A percentile compares a stretch with the other conserved stretches of the same genome.
Evolutionary conservation across 2,888 invertebrate species (phyloP).

Genomic region (Zootermopsis nevadensis): DNA sequence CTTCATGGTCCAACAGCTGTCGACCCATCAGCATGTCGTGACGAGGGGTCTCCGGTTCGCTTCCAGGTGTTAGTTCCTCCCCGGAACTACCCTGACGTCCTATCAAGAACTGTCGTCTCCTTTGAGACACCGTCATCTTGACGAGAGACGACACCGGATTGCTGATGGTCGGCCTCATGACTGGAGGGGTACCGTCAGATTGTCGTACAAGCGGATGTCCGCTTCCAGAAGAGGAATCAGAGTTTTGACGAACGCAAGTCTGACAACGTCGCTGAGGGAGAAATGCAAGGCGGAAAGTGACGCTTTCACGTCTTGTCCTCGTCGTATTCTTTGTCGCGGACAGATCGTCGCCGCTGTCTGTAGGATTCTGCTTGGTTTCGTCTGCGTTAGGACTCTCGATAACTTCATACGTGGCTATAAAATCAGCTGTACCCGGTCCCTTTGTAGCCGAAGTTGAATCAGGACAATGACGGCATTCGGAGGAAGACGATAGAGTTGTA

Average conservation of each 20-base stretch:
- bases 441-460: slow-evolving; percentile 53
- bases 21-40: slow-evolving; percentile 27
- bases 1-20: slow-evolving; percentile 5
- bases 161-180: slow-evolving; percentile 29
- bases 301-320: slow-evolving; percentile 54
- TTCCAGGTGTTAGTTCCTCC: slow-evolving; percentile 43
- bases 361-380: slow-evolving; percentile 1
- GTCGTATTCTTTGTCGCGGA: neutral
- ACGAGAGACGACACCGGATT: slow-evolving; percentile 16
- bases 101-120: slow-evolving; percentile 42
- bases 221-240: slow-evolving; percentile 57
- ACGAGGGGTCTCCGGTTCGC: slow-evolving; percentile 48
- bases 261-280: slow-evolving; percentile 56
- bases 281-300: slow-evolving; percentile 56
- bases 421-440: slow-evolving; percentile 55
- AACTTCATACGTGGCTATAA: slow-evolving; percentile 57
- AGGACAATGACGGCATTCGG: slow-evolving; percentile 56
- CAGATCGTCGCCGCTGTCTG: slow-evolving; percentile 2
- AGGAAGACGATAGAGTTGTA: slow-evolving; percentile 43
- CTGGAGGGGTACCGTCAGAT: slow-evolving; percentile 43
- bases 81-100: slow-evolving; percentile 48
- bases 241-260: slow-evolving; percentile 57
- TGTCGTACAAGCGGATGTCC: slow-evolving; percentile 55
- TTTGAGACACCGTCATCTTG: slow-evolving; percentile 20
- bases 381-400: slow-evolving; percentile 52